phyloP scores from a whole-genome alignment of 2,113 vertebrate species.

The Eptatretus burgeri region DNA sequence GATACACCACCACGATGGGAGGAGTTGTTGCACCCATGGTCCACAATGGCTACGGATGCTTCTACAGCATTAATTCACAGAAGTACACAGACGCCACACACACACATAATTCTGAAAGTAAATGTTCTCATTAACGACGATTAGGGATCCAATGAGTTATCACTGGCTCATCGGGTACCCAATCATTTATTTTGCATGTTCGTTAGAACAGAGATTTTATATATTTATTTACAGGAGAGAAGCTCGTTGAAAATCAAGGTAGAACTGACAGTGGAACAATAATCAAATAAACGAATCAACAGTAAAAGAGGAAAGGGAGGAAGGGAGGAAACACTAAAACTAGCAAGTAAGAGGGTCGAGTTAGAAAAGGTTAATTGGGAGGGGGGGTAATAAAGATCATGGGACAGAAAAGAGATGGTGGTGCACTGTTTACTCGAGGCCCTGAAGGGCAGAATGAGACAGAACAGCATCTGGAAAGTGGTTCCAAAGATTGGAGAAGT shows the following conservation, averaged over 20 bases:
- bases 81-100: conserved; percentile 22
- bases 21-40: conserved; percentile 41
- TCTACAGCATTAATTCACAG: conserved; percentile 68
- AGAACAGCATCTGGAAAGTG: no score
- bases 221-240: not conserved
- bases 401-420: no score
- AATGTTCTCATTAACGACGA: not conserved
- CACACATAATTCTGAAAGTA: not conserved
- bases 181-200: not conserved
- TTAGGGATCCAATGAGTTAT: not conserved
- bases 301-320: no score
- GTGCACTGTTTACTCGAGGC: no score
- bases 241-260: not conserved
- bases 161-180: not conserved
- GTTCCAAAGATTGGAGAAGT: no score
- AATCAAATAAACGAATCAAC: no score
- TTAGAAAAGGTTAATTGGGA: no score
- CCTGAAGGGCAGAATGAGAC: no score
- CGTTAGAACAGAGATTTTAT: not conserved
- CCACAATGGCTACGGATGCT: conserved; percentile 50
- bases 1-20: conserved; percentile 41
- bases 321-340: no score
- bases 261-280: no score
- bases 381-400: no score
- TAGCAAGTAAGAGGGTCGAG: no score